These are phyloP conservation scores for Gadopsis marmoratus DNA, from an alignment of 2,797 vertebrate genomes.

Conservation along the genomic window DNA sequence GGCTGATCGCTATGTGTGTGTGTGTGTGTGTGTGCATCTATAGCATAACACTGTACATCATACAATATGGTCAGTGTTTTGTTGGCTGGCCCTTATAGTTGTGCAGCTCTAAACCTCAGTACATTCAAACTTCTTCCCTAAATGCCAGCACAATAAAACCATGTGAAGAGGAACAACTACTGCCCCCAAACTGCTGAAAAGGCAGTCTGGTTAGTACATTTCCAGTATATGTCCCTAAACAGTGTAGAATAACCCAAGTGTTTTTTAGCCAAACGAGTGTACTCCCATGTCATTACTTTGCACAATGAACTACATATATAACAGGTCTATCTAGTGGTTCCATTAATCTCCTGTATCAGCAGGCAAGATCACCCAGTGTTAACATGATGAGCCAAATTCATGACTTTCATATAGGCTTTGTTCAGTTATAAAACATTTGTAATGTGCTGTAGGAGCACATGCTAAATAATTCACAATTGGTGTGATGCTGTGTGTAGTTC, in stretches of 20 bases:
- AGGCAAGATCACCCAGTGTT: background rate
- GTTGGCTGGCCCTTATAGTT: too few relatives aligned
- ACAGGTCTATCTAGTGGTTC: background rate
- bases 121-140: too few relatives aligned
- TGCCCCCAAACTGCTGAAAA: background rate
- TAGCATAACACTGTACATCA: too few relatives aligned
- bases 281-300: background rate
- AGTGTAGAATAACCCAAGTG: background rate
- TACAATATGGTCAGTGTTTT: too few relatives aligned
- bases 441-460: background rate
- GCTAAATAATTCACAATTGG: background rate
- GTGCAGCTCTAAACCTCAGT: too few relatives aligned
- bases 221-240: background rate
- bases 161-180: too few relatives aligned
- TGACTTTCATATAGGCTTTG: background rate
- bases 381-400: background rate
- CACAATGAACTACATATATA: background rate
- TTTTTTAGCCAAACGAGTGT: background rate
- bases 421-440: background rate
- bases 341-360: background rate
- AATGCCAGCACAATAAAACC: too few relatives aligned
- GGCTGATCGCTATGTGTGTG: too few relatives aligned
- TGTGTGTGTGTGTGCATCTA: too few relatives aligned
- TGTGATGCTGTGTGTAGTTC: background rate
- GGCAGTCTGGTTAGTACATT: background rate